Percentiles rank a stretch among this genome's conserved stretches.
Conservation (phyloP, 2,888 invertebrate species). For the Calephelis perditalis region DNA sequence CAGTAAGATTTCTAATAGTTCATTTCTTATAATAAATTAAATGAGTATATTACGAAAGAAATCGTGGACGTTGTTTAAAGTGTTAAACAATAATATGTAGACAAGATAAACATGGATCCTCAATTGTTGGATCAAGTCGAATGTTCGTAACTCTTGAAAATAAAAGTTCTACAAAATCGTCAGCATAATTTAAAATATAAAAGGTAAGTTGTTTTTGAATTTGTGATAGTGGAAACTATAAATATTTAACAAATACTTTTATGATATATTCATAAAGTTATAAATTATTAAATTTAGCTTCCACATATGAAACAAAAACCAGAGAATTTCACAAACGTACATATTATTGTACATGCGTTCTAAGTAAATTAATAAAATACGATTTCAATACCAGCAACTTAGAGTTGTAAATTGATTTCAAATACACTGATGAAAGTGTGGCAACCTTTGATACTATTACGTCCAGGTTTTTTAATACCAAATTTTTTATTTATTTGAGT, state of each 20-base stretch:
- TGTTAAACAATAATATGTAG: neutral
- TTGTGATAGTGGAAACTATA: too few species aligned
- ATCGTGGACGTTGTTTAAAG: too few species aligned
- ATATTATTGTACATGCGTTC: neutral
- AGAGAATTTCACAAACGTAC: neutral
- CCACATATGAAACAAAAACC: too few species aligned
- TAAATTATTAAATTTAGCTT: too few species aligned
- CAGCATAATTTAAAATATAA: too few species aligned
- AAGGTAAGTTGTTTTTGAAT: too few species aligned
- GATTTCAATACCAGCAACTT: constrained; percentile 2
- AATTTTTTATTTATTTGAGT: too few species aligned
- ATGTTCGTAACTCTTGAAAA: neutral
- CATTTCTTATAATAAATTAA: constrained; percentile 11
- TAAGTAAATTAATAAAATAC: neutral
- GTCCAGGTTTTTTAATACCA: too few species aligned
- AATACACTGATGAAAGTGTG: constrained; percentile 3
- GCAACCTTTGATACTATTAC: constrained; percentile 2
- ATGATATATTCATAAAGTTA: too few species aligned
- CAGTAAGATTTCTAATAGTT: constrained; percentile 11
- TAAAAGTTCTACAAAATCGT: too few species aligned
- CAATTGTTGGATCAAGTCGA: neutral
- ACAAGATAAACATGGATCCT: neutral
- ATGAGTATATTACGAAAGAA: constrained; percentile 6
- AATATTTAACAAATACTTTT: too few species aligned
- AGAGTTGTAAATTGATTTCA: neutral